Conservation (phyloP, 2,113 vertebrate genomes). For the Jacana jacana region DNA sequence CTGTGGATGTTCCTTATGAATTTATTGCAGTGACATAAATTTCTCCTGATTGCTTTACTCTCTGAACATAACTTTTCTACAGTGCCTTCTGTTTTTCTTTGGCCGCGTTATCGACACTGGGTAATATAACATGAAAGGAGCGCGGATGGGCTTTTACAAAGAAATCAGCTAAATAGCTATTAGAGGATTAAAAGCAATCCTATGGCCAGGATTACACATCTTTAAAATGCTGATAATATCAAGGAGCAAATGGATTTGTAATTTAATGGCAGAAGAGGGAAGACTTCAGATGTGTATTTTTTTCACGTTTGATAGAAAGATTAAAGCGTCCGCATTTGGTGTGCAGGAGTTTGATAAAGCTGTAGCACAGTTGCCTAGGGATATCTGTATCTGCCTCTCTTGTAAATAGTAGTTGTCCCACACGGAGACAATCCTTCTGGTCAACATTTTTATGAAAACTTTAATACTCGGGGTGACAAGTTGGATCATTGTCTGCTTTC, state of each 20-base stretch:
- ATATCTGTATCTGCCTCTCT: not conserved
- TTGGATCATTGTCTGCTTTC: constrained; percentile 10
- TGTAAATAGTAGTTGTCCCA: not conserved
- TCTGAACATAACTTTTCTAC: not conserved
- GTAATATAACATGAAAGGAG: constrained; percentile 63
- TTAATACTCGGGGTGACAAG: constrained; percentile 1
- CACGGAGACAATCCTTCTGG: not conserved
- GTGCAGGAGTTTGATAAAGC: not conserved
- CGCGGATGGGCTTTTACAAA: constrained; percentile 71
- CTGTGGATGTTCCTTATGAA: not conserved
- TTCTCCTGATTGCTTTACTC: constrained; percentile 16
- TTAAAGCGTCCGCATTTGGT: not conserved
- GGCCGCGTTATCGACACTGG: constrained; percentile 41
- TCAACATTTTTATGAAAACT: constrained; percentile 37
- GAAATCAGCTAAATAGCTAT: constrained; percentile 56
- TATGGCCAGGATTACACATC: constrained; percentile 20
- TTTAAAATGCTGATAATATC: constrained; percentile 48
- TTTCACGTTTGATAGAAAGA: constrained; percentile 15
- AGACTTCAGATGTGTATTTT: not conserved
- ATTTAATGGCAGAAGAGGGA: constrained; percentile 18
- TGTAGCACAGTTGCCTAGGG: not conserved
- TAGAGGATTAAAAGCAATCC: constrained; percentile 61
- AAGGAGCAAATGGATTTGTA: constrained; percentile 50
- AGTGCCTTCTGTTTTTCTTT: constrained; percentile 26
- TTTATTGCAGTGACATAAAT: constrained; percentile 34